phyloP scores from a whole-genome alignment of 2,797 vertebrate species.

The Cyprinella venusta region DNA sequence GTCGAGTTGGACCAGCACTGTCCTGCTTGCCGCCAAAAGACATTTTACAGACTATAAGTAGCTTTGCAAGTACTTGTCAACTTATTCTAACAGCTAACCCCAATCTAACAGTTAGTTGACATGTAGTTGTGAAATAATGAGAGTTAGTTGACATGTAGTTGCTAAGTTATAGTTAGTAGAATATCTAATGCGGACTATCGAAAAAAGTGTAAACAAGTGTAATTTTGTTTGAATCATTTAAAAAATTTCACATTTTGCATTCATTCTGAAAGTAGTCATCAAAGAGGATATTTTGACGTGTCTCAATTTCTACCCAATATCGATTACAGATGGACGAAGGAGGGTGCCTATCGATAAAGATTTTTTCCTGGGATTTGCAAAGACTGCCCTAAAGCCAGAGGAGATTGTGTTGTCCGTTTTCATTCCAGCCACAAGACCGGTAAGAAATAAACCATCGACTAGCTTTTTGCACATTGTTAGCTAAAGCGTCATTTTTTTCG shows the following conservation, averaged over 20 bases:
- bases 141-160: background rate
- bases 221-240: background rate
- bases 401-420: constrained; percentile 84
- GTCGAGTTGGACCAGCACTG: background rate
- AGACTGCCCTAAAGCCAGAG: constrained; percentile 76
- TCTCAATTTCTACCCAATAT: background rate
- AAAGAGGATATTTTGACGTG: background rate
- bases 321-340: constrained; percentile 68
- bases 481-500: background rate
- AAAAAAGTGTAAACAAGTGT: background rate
- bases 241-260: background rate
- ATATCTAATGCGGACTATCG: background rate
- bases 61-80: background rate
- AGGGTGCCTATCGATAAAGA: constrained; percentile 78
- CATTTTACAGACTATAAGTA: background rate
- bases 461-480: background rate
- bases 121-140: background rate
- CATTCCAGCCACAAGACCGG: constrained; percentile 84
- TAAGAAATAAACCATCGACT: constrained; percentile 58
- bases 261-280: background rate
- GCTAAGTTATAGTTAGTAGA: background rate
- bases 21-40: background rate
- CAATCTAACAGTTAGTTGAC: background rate
- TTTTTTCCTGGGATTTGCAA: constrained; percentile 82
- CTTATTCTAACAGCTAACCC: background rate